Evolutionary conservation across 2,113 vertebrate species (phyloP), one percentile per base, ranked within the genome.

Genomic region (Ptilonorhynchus violaceus): DNA sequence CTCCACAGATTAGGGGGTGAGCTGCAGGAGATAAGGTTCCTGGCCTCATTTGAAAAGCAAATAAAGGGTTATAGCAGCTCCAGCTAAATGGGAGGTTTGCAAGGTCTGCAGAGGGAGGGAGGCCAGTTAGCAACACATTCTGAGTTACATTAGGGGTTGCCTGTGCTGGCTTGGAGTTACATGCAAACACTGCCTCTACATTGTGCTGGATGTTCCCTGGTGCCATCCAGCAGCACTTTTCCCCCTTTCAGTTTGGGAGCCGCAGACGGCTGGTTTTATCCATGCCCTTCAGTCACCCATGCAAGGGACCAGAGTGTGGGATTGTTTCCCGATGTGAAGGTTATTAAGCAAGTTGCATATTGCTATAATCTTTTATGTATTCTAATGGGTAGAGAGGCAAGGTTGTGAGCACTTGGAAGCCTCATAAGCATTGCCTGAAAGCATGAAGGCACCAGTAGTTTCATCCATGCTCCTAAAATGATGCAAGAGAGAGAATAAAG

Each of bases 131-230:
- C 18, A 62, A 15, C 21, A 47, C 19, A 25, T 64, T 81, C 44
- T 52, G 39, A 53, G 25, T 53, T 47, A 27, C 5, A 0, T 37
- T 88, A 42, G n/a, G 13, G n/a, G 16, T 27, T 37, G 19, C 5
- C 6, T 1, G 1, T 66, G 17, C 13, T 11, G 1, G 31, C 15
- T n/a, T 31, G 28, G n/a, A 53, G 20, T 41, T 37, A 7, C 0
- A 3, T 12, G 7, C 33, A 49, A 52, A 18, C 13, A 6, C 11
- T 49, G 39, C 37, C 12, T 82, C 0, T 0, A 10, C 4, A 3
- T 44, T 77, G 11, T 1, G 0, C 16, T 75, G 11, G 10, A 3
- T 68, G 15, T 62, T 66, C 75, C 9, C 60, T 37, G 2, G 31
- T 49, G 22, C 42, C 16, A 24, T 52, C 33, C 56, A 17, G 16